Base-by-base conservation (phyloP, 2,888 invertebrate species). In the Peribatodes rhomboidaria region DNA sequence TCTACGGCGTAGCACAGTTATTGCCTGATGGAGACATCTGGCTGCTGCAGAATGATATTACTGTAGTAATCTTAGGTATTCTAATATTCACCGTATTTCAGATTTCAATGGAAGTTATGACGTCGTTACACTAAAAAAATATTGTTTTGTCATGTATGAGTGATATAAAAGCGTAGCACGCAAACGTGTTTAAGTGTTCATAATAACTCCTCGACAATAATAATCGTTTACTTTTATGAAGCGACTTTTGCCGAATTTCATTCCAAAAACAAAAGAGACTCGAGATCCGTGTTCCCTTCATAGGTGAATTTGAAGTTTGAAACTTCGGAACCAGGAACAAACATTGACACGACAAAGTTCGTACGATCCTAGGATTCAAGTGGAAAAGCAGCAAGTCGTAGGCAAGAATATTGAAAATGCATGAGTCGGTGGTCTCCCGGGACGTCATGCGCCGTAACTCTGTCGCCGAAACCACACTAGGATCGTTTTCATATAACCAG, bases 391-490 rank as follows among this genome's bases (percentile, higher is more conserved):
- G 72, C 71, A 71, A 64, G 59, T 64, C 54, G 41, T 53, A 53
- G 54, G 56, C 44, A 71, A 76, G 76, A 72, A 75, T 76, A 80
- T 79, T 77, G 77, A 75, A 82, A 80, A 82, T 81, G 76, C 72
- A 83, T 78, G 77, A 77, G 68, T 65, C 57, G 67, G 59, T 53
- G 67, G 69, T 65, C 75, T 71, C 68, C 58, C 35, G 72, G 67
- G 71, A 71, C 65, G 37, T 55, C 33, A 47, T 46, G 18, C 41
- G 47, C 18, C 11, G 37, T 50, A 49, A 55, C 49, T 55, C 35
- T 49, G 64, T 64, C 55, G 49, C 64, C 58, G 11, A 63, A 54
- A 49, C 54, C 46, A 44, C 50, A 16, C 37, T 39, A 35, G 33
- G 18, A 31, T 56, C 14, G 44, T 46, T 52, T 44, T 35, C 11